These are phyloP conservation scores for Eulemur mongoz DNA, from an alignment of 2,797 vertebrate species.

Conservation along the genomic window DNA sequence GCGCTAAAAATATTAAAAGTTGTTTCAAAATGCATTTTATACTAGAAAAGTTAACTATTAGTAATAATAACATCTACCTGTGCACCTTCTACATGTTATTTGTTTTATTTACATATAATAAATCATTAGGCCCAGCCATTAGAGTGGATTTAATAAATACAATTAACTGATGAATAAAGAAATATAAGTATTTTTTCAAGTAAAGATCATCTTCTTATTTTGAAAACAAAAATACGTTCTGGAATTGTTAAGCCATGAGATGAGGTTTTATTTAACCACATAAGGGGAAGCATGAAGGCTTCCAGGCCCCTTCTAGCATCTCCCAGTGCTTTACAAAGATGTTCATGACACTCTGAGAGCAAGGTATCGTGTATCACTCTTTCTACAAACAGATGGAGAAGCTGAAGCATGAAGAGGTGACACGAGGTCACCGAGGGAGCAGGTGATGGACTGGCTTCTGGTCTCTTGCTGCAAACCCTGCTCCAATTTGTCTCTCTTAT, in stretches of 20 bases:
- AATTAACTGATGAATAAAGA: neutral
- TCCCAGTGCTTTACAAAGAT: neutral
- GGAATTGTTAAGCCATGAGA: neutral
- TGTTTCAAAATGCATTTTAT: neutral
- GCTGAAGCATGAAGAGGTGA: neutral
- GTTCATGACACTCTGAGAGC: neutral
- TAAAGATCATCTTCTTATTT: neutral
- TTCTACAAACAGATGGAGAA: constrained; percentile 20
- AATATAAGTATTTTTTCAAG: neutral
- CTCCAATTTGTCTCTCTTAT: neutral
- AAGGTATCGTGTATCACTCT: neutral
- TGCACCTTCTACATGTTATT: neutral
- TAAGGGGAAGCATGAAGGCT: neutral
- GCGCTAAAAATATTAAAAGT: neutral
- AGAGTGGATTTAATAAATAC: neutral
- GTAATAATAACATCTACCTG: neutral
- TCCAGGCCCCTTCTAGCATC: neutral
- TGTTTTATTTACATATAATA: neutral
- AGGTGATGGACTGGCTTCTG: constrained; percentile 14
- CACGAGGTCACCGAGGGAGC: neutral
- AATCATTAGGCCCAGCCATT: neutral
- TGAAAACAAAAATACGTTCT: neutral
- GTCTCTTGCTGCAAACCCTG: neutral
- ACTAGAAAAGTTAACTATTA: neutral
- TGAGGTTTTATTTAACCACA: neutral